Percentiles rank a stretch among this genome's conserved stretches.
These are phyloP conservation scores for Limnephilus auricula DNA, from an alignment of 2,888 invertebrate genomes.

Conservation along the genomic window DNA sequence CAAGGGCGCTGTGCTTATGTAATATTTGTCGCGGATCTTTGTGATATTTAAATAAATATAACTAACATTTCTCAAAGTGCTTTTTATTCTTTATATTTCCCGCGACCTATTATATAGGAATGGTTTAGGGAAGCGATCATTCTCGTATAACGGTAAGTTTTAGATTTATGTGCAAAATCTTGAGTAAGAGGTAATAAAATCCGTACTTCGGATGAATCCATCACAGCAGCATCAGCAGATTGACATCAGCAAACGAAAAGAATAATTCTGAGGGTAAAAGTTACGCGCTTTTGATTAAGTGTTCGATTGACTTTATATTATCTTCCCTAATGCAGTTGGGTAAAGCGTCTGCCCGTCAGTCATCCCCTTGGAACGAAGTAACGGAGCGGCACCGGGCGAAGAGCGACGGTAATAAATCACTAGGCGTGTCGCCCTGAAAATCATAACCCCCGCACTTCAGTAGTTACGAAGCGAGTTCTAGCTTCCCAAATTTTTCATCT, in stretches of 20 bases:
- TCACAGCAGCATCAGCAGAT: background rate
- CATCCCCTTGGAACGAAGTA: slow-evolving; percentile 18
- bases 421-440: slow-evolving; percentile 31
- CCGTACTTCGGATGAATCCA: background rate
- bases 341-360: slow-evolving; percentile 37
- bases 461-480: background rate
- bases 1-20: too few species aligned
- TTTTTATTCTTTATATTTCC: too few species aligned
- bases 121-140: too few species aligned
- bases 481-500: background rate
- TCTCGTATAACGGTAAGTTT: too few species aligned
- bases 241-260: background rate
- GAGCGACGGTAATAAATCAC: slow-evolving; percentile 42
- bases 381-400: slow-evolving; percentile 28
- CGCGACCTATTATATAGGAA: too few species aligned
- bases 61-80: too few species aligned
- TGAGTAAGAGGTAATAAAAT: background rate
- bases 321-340: slow-evolving; percentile 35
- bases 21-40: too few species aligned
- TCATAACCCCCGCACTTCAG: background rate
- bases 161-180: background rate
- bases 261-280: background rate
- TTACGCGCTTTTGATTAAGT: background rate
- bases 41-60: too few species aligned
- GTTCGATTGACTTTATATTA: background rate